Base-by-base conservation (phyloP, 2,888 invertebrate genomes). In the Allygus modestus region DNA sequence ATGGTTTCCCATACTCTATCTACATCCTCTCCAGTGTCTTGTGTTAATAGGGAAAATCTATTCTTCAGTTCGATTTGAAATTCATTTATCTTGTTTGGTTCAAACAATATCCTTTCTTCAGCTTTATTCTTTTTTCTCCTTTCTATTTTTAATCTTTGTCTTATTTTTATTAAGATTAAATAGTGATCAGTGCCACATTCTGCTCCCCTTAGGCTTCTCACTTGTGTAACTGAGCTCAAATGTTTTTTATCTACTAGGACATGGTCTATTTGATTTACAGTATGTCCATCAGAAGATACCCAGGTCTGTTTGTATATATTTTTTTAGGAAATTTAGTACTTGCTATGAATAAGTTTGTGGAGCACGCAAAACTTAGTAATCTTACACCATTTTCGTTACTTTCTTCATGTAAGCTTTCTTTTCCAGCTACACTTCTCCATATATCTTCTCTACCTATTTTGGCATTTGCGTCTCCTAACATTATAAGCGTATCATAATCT, bases 251-350 rank as follows among this genome's bases (percentile, higher is more conserved):
- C 85, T 26, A 81, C 71, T 15, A 85, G 65, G n/a, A 83, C 83
- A 31, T 85, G 71, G 61, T 85, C 85, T 31, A 85, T 83, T 41
- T 84, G 37, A 37, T 37, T 37, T 7, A 7, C 9, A 58, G 83
- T 86, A n/a, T 73, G 37, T 23, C 84, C 86, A 85, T 86, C 81
- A 15, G 84, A 86, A 12, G 85, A 85, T 31, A 37, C 17, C 86
- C 85, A 84, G 0, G 83, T 85, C 4, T 26, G 12, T 37, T 77
- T 77, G 46, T 77, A 15, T 23, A 51, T 51, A 15, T 77, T 20
- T 77, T 51, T 51, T 9, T 23, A 4, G 28, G 43, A 23, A 51
- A 77, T 15, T 17, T 46, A 12, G 81, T 54, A 28, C 81, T 85
- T 41, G 37, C 17, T 46, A 46, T 46, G 5, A 7, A 7, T 9